phyloP scores from a whole-genome alignment of 2,113 vertebrate species.

The Leiothrix lutea region DNA sequence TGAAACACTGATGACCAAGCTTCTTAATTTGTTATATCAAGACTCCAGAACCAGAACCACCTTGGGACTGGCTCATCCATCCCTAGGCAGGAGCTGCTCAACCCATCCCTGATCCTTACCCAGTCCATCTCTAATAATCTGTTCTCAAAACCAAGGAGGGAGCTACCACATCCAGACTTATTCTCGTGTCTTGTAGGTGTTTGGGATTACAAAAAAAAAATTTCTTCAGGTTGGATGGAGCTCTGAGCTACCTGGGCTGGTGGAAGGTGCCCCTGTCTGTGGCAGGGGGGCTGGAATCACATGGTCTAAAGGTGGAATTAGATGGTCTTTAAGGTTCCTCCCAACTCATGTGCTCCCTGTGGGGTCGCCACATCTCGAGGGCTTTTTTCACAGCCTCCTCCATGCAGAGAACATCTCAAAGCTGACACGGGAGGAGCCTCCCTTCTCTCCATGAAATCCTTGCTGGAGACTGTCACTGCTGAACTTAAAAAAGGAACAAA shows the following conservation, averaged over 20 bases:
- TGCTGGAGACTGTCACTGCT: not conserved
- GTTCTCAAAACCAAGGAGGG: not conserved
- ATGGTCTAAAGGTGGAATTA: not conserved
- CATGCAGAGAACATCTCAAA: not conserved
- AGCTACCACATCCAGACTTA: not conserved
- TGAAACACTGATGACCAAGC: not conserved
- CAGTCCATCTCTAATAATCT: not conserved
- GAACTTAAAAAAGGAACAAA: not conserved
- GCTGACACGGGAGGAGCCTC: not conserved
- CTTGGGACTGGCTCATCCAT: not conserved
- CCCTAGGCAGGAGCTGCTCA: not conserved
- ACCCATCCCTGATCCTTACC: not conserved
- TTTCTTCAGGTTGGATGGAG: not conserved
- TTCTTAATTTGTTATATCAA: not conserved
- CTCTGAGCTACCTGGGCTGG: not conserved
- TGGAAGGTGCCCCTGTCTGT: not conserved
- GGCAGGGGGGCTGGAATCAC: not conserved
- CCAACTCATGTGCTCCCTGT: not conserved
- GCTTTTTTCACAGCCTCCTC: not conserved
- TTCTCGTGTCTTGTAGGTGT: not conserved
- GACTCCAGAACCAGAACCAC: not conserved
- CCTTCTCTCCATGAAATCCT: not conserved
- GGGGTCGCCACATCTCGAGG: fast-evolving
- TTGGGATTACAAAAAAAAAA: not conserved
- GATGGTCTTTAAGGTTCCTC: not conserved